phyloP scores from a whole-genome alignment of 2,797 vertebrate genomes.

The Erethizon dorsatum region DNA sequence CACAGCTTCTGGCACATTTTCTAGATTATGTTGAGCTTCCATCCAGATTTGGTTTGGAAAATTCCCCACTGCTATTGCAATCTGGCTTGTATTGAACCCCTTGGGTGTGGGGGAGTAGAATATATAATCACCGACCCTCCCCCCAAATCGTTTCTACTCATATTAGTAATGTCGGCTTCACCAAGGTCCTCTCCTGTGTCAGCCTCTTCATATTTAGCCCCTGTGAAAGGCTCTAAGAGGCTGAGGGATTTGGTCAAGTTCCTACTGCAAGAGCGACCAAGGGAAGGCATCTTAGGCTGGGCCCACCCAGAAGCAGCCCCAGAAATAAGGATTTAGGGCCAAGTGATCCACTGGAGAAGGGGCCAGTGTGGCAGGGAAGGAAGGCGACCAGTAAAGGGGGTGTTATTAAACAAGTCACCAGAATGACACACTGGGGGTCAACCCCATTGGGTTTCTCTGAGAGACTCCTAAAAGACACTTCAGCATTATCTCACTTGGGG shows the following conservation, averaged over 20 bases:
- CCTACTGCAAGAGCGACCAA: neutral
- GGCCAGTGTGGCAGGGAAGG: neutral
- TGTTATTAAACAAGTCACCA: neutral
- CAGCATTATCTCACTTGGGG: neutral
- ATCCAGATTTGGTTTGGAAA: slow-evolving; percentile 44
- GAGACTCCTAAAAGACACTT: neutral
- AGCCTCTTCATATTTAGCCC: neutral
- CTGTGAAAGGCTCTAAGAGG: neutral
- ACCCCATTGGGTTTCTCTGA: neutral
- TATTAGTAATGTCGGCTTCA: slow-evolving; percentile 15
- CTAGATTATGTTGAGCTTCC: neutral
- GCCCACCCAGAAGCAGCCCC: neutral
- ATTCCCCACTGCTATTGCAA: neutral
- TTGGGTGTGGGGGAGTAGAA: neutral
- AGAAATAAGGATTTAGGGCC: neutral
- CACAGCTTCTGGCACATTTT: neutral
- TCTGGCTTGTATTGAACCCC: neutral
- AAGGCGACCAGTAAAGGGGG: neutral
- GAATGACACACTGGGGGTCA: neutral
- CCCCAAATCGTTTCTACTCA: neutral
- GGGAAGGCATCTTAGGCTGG: neutral
- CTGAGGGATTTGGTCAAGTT: slow-evolving; percentile 52
- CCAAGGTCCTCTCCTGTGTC: neutral
- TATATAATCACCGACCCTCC: neutral
- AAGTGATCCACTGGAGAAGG: neutral